Percentiles rank a stretch among this genome's conserved stretches.
Conservation (phyloP, 2,888 invertebrate genomes). For the Operophtera brumata region DNA sequence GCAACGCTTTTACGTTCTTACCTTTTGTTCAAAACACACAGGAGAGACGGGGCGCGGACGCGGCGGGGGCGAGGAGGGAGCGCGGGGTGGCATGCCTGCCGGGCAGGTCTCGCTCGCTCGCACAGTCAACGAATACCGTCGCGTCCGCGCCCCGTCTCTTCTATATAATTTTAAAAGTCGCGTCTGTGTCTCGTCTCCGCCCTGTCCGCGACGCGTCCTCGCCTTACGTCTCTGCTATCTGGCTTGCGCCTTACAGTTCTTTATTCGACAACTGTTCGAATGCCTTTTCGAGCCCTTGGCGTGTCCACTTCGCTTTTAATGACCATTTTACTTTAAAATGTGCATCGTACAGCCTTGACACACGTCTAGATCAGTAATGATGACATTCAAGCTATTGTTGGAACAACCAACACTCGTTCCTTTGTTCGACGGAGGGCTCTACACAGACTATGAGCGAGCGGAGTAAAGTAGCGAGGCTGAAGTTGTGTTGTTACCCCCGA, state of each 20-base stretch:
- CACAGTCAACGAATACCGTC: no score
- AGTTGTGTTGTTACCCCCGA: background rate
- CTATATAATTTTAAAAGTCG: no score
- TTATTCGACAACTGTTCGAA: background rate
- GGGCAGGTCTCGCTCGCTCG: no score
- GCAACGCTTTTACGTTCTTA: no score
- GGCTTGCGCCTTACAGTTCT: background rate
- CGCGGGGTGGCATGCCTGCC: no score
- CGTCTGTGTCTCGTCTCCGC: no score
- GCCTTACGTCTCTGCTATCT: no score
- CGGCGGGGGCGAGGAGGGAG: no score
- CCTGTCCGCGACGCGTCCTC: no score
- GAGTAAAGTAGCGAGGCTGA: background rate
- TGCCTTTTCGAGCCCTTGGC: constrained; percentile 7
- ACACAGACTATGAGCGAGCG: constrained; percentile 3
- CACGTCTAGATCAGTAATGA: constrained; percentile 38
- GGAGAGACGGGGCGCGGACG: no score
- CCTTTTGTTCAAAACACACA: no score
- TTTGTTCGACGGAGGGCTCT: constrained; percentile 41
- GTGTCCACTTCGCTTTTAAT: constrained; percentile 15
- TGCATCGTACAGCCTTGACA: constrained; percentile 25
- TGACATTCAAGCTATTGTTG: constrained; percentile 45
- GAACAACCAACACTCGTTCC: constrained; percentile 38
- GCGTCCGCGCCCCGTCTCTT: no score
- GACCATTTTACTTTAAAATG: constrained; percentile 30